phyloP scores from a whole-genome alignment of 2,113 vertebrate species.

The Phrynosoma platyrhinos region DNA sequence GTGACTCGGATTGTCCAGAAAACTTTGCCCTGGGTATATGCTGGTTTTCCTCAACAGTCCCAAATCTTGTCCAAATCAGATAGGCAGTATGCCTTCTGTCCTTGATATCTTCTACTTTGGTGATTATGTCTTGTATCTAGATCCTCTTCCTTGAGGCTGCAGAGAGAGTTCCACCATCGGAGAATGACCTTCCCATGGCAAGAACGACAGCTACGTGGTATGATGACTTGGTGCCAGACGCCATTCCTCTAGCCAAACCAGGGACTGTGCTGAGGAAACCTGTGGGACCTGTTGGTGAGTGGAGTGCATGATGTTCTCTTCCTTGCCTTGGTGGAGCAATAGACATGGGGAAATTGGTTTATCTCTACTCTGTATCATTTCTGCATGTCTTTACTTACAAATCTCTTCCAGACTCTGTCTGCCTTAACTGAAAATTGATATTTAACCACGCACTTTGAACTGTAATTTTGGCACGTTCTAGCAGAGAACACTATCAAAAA shows the following conservation, averaged over 20 bases:
- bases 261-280: conserved; percentile 72
- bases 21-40: too few species aligned
- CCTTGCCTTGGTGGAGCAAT: too few species aligned
- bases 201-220: conserved; percentile 79
- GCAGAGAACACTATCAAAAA: too few species aligned
- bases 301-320: neutral
- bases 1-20: too few species aligned
- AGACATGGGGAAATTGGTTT: neutral
- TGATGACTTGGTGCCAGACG: conserved; percentile 80
- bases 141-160: conserved; percentile 83
- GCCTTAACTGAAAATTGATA: neutral
- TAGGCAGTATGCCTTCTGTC: too few species aligned
- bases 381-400: neutral
- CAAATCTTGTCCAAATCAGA: too few species aligned
- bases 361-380: fast-evolving
- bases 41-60: too few species aligned
- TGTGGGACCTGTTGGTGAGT: conserved; percentile 69
- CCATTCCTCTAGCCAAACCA: conserved; percentile 82
- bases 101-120: too few species aligned
- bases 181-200: conserved; percentile 71
- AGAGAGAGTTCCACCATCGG: conserved; percentile 47
- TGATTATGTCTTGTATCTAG: conserved; percentile 59
- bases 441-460: too few species aligned
- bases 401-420: neutral
- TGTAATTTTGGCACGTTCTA: too few species aligned